A percentile compares a stretch with the other conserved stretches of the same genome.
Evolutionary conservation across 1,140 invertebrate species (phyloP).

Genomic region (Leucophenga varia): DNA sequence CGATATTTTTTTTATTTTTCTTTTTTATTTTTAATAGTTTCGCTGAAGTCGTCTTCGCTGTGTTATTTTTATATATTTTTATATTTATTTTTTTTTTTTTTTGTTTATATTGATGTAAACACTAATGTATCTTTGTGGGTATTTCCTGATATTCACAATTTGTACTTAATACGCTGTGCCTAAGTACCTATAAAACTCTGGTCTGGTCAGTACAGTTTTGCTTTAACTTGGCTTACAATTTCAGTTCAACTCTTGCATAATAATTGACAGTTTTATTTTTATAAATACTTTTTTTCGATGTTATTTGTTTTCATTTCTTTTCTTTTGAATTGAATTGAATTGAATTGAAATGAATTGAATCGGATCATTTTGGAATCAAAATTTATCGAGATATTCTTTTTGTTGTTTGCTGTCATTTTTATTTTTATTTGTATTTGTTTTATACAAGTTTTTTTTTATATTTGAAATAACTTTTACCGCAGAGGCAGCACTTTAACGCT

Average conservation of each 20-base stretch:
- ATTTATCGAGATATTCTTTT: too few species aligned
- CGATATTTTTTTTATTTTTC: constrained; percentile 10
- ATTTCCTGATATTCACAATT: constrained; percentile 52
- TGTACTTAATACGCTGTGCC: too few species aligned
- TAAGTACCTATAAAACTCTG: constrained; percentile 17
- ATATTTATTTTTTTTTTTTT: not conserved
- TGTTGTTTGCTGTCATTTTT: too few species aligned
- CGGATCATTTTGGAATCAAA: too few species aligned
- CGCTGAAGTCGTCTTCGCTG: constrained; percentile 2
- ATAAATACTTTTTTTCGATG: constrained; percentile 5
- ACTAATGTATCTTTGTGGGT: constrained; percentile 16
- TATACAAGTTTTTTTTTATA: too few species aligned
- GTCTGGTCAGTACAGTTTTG: too few species aligned
- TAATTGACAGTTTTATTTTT: constrained; percentile 56
- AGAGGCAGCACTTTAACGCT: too few species aligned
- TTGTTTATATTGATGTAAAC: not conserved
- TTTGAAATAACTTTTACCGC: too few species aligned
- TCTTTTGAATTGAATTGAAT: not conserved
- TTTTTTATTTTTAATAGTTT: constrained; percentile 10
- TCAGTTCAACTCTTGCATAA: constrained; percentile 51
- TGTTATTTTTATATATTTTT: not conserved
- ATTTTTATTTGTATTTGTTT: too few species aligned
- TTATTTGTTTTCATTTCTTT: constrained; percentile 4
- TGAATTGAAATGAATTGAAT: too few species aligned
- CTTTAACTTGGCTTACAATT: constrained; percentile 1